These are phyloP conservation scores for Catharus fuscescens DNA, from an alignment of 2,113 vertebrate species.

Conservation along the genomic window DNA sequence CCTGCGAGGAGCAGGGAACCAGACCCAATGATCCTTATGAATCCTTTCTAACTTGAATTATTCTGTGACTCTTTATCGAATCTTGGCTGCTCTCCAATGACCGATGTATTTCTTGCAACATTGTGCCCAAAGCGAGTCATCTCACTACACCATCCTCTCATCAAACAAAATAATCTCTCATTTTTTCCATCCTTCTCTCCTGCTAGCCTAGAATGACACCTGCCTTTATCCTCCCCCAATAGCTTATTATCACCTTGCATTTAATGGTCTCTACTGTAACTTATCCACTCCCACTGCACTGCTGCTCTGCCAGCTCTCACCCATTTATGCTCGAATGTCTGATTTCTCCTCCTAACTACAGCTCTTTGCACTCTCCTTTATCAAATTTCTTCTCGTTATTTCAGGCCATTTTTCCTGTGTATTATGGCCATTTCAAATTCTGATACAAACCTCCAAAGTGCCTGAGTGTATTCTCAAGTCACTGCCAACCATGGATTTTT, in stretches of 20 bases:
- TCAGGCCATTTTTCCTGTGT: background rate
- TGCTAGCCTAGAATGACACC: background rate
- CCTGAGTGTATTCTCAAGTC: background rate
- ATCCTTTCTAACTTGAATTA: background rate
- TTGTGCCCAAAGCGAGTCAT: background rate
- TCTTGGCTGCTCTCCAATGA: background rate
- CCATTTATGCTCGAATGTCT: background rate
- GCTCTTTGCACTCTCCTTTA: background rate
- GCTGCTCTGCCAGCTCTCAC: slow-evolving; percentile 26
- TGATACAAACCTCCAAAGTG: background rate
- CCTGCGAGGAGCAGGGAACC: background rate
- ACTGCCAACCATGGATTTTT: background rate
- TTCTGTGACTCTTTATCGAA: background rate
- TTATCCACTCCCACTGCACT: background rate
- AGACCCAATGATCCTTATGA: background rate
- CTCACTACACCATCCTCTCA: background rate
- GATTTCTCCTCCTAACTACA: slow-evolving; percentile 14
- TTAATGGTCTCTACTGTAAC: slow-evolving; percentile 21
- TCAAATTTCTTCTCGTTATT: slow-evolving; percentile 2
- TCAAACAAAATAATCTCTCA: background rate
- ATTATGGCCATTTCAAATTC: background rate
- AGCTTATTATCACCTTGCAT: slow-evolving; percentile 16
- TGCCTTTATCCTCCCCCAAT: background rate
- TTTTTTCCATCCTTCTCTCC: background rate
- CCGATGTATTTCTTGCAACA: background rate